These are phyloP conservation scores for Cylloceria caligata DNA, from an alignment of 2,888 invertebrate species.

Conservation along the genomic window DNA sequence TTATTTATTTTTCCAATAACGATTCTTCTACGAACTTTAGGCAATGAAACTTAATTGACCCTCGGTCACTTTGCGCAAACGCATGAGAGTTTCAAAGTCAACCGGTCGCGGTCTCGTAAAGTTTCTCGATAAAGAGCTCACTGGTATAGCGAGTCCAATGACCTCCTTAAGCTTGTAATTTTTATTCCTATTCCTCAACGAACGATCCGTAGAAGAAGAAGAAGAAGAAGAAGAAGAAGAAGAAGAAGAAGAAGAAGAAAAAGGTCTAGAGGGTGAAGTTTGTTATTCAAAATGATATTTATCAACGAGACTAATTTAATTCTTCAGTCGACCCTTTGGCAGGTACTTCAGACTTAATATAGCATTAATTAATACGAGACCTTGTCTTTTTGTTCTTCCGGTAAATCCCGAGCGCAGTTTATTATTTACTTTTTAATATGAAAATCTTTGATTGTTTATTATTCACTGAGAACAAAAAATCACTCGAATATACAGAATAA, in stretches of 20 bases:
- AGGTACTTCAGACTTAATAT: background rate
- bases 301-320: background rate
- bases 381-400: too few species aligned
- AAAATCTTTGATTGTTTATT: too few species aligned
- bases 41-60: slow-evolving; percentile 78
- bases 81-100: slow-evolving; percentile 67
- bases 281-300: slow-evolving; percentile 6
- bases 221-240: background rate
- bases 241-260: background rate
- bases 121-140: slow-evolving; percentile 44
- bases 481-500: too few species aligned
- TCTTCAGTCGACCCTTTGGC: background rate
- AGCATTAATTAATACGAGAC: background rate
- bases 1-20: slow-evolving; percentile 62
- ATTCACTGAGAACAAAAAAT: too few species aligned
- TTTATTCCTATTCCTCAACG: background rate
- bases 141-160: slow-evolving; percentile 59
- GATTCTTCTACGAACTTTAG: slow-evolving; percentile 73
- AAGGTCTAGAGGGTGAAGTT: background rate
- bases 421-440: too few species aligned
- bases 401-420: background rate
- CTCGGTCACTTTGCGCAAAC: slow-evolving; percentile 53
- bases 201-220: background rate
- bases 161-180: slow-evolving; percentile 58
- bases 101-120: slow-evolving; percentile 59